Base-by-base conservation (phyloP, 2,888 invertebrate genomes). In the Sisyra terminalis region DNA sequence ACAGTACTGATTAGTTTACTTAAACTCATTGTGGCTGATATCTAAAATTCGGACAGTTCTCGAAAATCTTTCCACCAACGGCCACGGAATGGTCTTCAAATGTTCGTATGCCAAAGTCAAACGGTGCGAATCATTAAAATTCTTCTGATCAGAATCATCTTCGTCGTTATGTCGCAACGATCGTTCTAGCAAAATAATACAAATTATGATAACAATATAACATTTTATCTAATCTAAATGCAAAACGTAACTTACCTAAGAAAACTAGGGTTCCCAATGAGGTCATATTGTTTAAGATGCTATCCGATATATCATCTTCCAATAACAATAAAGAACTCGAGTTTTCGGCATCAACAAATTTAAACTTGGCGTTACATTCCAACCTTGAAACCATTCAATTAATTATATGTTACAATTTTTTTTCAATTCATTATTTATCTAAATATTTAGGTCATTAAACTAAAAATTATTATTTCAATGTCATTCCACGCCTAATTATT, bases 41-140 rank as follows among this genome's bases (percentile, higher is more conserved):
- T 83, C 83, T 50, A 83, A 60, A 49, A 75, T 77, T 53, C 66
- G 68, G 18, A 79, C 68, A 47, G 70, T 65, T 7, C 66, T 61
- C 1, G 73, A 69, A 53, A 78, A 73, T 52, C 72, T 71, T 31
- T 76, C 70, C 0, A 76, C 66, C 39, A 83, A 63, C 11, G 73
- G 66, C 49, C 69, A 66, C 0, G 82, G 82, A 51, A 83, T 67
- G 11, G 69, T 68, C 47, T 68, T 70, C 29, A 83, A 58, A 46
- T 70, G 69, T 57, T 82, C 81, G 53, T 82, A 80, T 0, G 81
- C 81, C 46, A 82, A 55, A 1, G 78, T 78, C 40, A 83, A 63
- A 50, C 71, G 67, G 18, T 67, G 65, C 3, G 71, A 63, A 34
- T 71, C 69, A 35, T 70, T 70, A 38, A 60, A 55, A 32, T 14